These are phyloP conservation scores for Drosophila funebris DNA, from an alignment of 1,140 invertebrate species.

Conservation along the genomic window DNA sequence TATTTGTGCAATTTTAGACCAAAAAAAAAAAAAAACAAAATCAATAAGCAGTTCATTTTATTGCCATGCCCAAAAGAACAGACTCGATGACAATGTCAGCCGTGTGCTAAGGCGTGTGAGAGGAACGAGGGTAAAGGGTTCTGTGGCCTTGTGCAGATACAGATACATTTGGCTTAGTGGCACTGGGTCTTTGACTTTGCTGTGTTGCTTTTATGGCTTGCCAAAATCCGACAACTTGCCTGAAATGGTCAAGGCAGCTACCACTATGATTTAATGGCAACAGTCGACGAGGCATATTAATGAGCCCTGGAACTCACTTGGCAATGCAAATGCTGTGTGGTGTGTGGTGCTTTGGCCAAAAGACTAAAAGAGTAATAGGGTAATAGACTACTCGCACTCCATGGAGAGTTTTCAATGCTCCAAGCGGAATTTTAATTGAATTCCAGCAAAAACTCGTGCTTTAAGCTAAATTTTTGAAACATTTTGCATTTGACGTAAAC, in stretches of 20 bases:
- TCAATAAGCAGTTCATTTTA: slow-evolving; percentile 10
- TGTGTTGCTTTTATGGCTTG: slow-evolving; percentile 34
- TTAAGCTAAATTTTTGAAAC: slow-evolving; percentile 15
- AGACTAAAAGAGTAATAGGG: not conserved
- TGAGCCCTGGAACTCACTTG: slow-evolving; percentile 24
- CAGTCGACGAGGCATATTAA: slow-evolving; percentile 29
- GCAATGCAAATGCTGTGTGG: slow-evolving; percentile 5
- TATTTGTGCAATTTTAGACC: not conserved
- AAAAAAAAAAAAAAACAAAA: slow-evolving; percentile 11
- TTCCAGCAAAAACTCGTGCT: slow-evolving; percentile 17
- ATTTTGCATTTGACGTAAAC: slow-evolving; percentile 33
- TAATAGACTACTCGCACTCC: slow-evolving; percentile 5
- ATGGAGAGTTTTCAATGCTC: not conserved
- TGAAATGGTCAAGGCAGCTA: slow-evolving; percentile 41
- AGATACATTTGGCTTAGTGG: not conserved
- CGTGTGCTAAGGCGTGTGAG: not conserved
- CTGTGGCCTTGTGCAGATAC: slow-evolving; percentile 34
- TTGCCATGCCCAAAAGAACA: not conserved
- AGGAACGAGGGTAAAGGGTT: slow-evolving; percentile 1
- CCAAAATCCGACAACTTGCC: slow-evolving; percentile 36
- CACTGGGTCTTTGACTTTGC: slow-evolving; percentile 32
- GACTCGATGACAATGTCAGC: slow-evolving; percentile 13
- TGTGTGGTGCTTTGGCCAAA: not conserved
- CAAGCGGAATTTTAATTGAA: slow-evolving; percentile 36
- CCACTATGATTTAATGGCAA: slow-evolving; percentile 47